Evolutionary conservation across 2,888 invertebrate genomes (phyloP).

Genomic region (Polietes domitor): DNA sequence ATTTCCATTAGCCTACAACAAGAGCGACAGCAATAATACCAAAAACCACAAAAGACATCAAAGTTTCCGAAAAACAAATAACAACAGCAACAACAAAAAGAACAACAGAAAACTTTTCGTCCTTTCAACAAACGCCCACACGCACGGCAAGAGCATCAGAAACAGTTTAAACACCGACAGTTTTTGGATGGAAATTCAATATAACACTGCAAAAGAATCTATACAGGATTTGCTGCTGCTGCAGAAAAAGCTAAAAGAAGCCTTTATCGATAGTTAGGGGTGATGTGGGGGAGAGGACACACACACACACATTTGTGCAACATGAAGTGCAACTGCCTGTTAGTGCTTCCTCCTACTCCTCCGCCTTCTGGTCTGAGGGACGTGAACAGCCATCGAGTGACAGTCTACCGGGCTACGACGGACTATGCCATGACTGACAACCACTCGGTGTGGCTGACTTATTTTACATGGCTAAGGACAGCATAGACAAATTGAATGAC

Average conservation of each 20-base stretch:
- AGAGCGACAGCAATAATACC: background rate
- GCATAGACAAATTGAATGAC: constrained; percentile 68
- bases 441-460: constrained; percentile 22
- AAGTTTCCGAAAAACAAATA: background rate
- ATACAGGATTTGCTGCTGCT: background rate
- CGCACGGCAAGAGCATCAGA: background rate
- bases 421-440: background rate
- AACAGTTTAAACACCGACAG: background rate
- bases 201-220: constrained; percentile 3
- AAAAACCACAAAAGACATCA: constrained; percentile 33
- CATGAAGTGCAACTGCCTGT: background rate
- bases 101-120: background rate
- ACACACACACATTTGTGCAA: background rate
- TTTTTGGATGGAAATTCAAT: constrained; percentile 3
- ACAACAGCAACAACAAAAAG: background rate
- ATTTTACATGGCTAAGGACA: constrained; percentile 59
- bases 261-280: background rate
- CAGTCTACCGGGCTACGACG: background rate
- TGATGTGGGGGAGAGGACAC: background rate
- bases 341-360: too few species aligned
- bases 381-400: background rate
- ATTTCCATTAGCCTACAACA: constrained; percentile 49
- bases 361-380: background rate
- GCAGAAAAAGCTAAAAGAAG: background rate
- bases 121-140: background rate